Conservation (phyloP, 1,140 invertebrate genomes). For the Nephila pilipes region DNA sequence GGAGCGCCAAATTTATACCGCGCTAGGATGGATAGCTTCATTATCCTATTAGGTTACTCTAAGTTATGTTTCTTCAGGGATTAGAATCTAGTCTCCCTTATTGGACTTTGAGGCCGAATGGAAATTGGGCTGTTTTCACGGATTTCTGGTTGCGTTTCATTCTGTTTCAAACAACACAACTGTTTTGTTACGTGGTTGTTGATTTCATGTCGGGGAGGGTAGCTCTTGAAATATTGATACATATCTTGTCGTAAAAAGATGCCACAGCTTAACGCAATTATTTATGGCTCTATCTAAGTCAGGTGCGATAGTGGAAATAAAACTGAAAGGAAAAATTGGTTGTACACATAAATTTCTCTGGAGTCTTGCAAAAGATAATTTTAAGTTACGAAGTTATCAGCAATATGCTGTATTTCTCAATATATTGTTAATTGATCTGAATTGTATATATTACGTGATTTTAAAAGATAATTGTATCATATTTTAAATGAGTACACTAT, state of each 20-base stretch:
- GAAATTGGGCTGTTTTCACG: constrained; percentile 49
- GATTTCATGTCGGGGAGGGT: background rate
- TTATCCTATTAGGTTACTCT: constrained; percentile 62
- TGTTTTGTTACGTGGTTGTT: constrained; percentile 14
- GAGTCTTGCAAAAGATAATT: background rate
- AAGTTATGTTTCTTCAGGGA: constrained; percentile 56
- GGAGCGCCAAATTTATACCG: constrained; percentile 44
- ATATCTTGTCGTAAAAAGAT: background rate
- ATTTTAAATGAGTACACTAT: too few relatives aligned
- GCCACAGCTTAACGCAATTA: background rate
- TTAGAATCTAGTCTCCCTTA: constrained; percentile 40
- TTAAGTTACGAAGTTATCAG: background rate
- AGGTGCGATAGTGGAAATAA: too few relatives aligned
- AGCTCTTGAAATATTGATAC: background rate
- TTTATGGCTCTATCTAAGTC: background rate
- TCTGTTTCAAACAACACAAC: background rate
- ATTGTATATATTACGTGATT: too few relatives aligned
- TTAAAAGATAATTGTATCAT: too few relatives aligned
- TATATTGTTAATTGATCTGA: too few relatives aligned
- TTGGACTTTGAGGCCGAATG: constrained; percentile 32
- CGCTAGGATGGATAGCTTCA: constrained; percentile 42
- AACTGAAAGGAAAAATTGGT: background rate
- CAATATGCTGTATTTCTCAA: too few relatives aligned
- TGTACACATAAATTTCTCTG: background rate
- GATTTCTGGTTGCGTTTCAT: constrained; percentile 13